Evolutionary conservation across 2,113 vertebrate species (phyloP).

Genomic region (Onychostoma macrolepis): DNA sequence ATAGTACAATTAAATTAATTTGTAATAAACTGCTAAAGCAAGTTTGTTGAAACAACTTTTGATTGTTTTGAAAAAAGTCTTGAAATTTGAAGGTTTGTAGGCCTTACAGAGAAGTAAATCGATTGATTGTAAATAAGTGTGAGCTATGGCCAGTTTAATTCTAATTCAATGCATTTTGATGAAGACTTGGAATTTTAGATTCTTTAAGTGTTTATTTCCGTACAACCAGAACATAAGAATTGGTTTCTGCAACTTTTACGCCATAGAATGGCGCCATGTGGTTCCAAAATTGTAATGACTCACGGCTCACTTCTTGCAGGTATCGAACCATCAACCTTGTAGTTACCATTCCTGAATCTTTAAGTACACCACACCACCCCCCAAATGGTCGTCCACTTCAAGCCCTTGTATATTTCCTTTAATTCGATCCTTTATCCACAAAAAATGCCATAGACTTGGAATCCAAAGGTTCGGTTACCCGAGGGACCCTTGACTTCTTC

Average conservation of each 20-base stretch:
- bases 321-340: slow-evolving; percentile 4
- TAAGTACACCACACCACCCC: neutral
- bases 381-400: neutral
- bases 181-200: neutral
- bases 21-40: neutral
- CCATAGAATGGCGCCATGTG: neutral
- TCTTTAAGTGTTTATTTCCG: neutral
- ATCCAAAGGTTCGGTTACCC: neutral
- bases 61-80: neutral
- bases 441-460: neutral
- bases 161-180: neutral
- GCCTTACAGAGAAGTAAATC: neutral
- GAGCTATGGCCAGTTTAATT: neutral
- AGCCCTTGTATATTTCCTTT: neutral
- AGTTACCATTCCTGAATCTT: neutral
- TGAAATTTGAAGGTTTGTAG: neutral
- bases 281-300: neutral
- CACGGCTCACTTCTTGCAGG: neutral
- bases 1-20: neutral
- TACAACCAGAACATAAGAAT: neutral
- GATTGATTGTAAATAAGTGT: neutral
- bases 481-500: neutral
- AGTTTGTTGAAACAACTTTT: neutral
- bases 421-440: neutral
- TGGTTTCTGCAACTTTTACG: neutral